phyloP scores from a whole-genome alignment of 2,888 invertebrate species.

The Sceliomorpha sp. region DNA sequence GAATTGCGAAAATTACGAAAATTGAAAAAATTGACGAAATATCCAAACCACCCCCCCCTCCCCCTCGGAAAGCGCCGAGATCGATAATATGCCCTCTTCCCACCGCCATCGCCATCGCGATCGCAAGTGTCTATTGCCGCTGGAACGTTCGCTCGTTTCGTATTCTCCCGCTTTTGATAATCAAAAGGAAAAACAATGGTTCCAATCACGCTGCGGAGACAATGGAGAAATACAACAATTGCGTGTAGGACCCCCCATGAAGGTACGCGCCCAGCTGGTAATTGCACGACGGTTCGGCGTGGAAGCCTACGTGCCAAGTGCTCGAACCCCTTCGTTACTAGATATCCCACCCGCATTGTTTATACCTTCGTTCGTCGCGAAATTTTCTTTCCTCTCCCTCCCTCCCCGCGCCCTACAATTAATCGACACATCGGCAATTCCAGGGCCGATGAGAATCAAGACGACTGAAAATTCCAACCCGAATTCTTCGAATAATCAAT shows the following conservation, averaged over 20 bases:
- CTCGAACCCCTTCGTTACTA: constrained; percentile 70
- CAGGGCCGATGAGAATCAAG: too few species aligned
- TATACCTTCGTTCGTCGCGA: constrained; percentile 52
- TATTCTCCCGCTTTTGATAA: constrained; percentile 65
- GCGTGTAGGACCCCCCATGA: constrained; percentile 79
- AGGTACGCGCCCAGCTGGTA: constrained; percentile 76
- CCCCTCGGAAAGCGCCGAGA: too few species aligned
- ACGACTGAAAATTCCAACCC: too few species aligned
- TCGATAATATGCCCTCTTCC: too few species aligned
- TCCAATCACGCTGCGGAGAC: constrained; percentile 76
- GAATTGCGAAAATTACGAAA: too few species aligned
- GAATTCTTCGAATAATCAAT: too few species aligned
- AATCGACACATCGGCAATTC: too few species aligned
- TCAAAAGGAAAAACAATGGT: constrained; percentile 76
- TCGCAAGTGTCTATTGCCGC: constrained; percentile 37
- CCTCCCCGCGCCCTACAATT: too few species aligned
- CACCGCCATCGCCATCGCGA: too few species aligned
- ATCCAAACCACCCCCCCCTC: too few species aligned
- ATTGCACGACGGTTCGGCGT: constrained; percentile 74
- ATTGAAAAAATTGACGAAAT: too few species aligned
- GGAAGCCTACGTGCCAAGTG: constrained; percentile 78
- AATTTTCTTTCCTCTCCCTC: constrained; percentile 1
- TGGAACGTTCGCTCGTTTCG: constrained; percentile 48
- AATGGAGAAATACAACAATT: constrained; percentile 78
- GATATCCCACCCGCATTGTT: constrained; percentile 77